These are phyloP conservation scores for Hemicordylus capensis DNA, from an alignment of 2,113 vertebrate species.

Conservation along the genomic window DNA sequence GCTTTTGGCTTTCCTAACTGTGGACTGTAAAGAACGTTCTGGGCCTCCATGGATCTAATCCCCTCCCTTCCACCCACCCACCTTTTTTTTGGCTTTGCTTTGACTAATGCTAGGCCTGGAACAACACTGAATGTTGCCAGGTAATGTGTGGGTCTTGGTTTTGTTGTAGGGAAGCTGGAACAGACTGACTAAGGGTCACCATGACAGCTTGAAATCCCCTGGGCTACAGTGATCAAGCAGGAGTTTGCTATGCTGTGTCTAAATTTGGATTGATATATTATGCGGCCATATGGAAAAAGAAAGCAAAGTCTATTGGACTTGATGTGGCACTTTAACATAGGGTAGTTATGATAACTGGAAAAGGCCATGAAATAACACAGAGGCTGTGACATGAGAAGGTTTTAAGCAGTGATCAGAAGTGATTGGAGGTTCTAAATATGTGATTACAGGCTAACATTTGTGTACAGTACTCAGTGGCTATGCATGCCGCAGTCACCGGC, in stretches of 20 bases:
- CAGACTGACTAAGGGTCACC: not conserved
- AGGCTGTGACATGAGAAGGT: too few relatives aligned
- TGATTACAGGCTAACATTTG: not conserved
- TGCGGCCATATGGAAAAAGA: not conserved
- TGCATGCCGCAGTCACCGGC: not conserved
- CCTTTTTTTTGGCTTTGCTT: too few relatives aligned
- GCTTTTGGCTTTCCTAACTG: not conserved
- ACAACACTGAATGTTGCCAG: not conserved
- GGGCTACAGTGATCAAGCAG: not conserved
- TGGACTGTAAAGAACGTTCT: not conserved
- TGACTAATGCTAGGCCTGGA: not conserved
- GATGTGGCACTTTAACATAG: not conserved
- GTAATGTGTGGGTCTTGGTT: not conserved
- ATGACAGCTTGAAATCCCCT: slow-evolving; percentile 7
- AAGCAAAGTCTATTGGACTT: not conserved
- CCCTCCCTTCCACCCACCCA: too few relatives aligned
- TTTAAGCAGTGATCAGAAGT: not conserved
- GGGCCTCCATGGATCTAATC: not conserved
- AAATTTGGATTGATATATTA: slow-evolving; percentile 6
- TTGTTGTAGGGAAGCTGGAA: not conserved
- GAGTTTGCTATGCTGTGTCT: not conserved
- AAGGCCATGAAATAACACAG: not conserved
- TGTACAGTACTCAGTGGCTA: not conserved
- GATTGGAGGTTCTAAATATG: too few relatives aligned
- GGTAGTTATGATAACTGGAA: not conserved